A percentile compares a stretch with the other conserved stretches of the same genome.
Evolutionary conservation across 2,113 vertebrate genomes (phyloP).

Genomic region (Phaethon lepturus): DNA sequence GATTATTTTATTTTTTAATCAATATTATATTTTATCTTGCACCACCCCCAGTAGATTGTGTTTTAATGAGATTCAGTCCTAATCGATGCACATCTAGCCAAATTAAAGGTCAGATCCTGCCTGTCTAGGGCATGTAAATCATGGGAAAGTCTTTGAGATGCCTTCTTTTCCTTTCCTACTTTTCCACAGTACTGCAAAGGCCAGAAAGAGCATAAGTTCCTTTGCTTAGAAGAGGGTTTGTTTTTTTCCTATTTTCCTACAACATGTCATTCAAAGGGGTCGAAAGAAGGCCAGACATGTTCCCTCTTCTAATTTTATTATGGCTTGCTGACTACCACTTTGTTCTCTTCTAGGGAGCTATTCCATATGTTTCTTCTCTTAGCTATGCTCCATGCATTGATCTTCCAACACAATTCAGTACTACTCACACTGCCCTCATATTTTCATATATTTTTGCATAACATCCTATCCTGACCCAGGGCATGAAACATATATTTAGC

Average conservation of each 20-base stretch:
- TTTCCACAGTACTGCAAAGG: not conserved
- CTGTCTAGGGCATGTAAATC: not conserved
- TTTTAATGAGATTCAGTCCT: slow-evolving; percentile 27
- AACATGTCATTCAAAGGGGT: not conserved
- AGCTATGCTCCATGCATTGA: not conserved
- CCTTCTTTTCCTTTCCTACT: not conserved
- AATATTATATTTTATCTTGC: slow-evolving; percentile 40
- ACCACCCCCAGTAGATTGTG: slow-evolving; percentile 8
- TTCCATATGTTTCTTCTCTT: not conserved
- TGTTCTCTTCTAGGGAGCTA: not conserved
- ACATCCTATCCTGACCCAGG: not conserved
- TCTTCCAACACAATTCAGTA: not conserved
- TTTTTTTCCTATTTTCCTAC: not conserved
- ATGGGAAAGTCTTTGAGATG: not conserved
- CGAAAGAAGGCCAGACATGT: not conserved
- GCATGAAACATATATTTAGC: not conserved
- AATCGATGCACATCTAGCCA: slow-evolving; percentile 30
- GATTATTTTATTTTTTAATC: slow-evolving; percentile 56
- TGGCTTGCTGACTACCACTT: not conserved
- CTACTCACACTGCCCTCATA: not conserved
- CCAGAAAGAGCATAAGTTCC: not conserved
- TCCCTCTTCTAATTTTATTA: not conserved
- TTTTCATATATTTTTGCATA: not conserved
- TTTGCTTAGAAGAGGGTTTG: not conserved
- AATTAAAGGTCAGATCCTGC: slow-evolving; percentile 44